phyloP scores from a whole-genome alignment of 2,113 vertebrate genomes.

The Daubentonia madagascariensis region DNA sequence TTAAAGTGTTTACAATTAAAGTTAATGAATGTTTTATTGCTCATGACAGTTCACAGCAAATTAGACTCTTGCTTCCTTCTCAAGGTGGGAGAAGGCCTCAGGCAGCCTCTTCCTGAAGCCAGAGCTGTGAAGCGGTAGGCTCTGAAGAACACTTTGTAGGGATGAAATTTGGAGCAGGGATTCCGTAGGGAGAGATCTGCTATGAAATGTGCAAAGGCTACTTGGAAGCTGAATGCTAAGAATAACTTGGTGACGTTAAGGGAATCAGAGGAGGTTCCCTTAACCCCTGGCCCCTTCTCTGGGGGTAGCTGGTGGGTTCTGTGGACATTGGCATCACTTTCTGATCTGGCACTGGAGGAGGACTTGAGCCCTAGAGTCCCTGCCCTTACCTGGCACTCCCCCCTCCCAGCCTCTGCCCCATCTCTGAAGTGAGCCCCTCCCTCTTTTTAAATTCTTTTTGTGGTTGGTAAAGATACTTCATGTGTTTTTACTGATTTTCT shows the following conservation, averaged over 20 bases:
- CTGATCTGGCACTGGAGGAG: background rate
- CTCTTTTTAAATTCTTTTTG: background rate
- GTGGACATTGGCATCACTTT: background rate
- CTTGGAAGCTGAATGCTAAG: background rate
- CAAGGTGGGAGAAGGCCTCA: slow-evolving; percentile 44
- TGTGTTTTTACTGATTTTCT: background rate
- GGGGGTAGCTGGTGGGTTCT: background rate
- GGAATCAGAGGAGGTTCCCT: background rate
- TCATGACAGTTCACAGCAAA: slow-evolving; percentile 78
- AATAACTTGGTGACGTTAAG: background rate
- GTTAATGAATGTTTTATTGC: slow-evolving; percentile 82
- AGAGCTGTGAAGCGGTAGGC: background rate
- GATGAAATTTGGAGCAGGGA: background rate
- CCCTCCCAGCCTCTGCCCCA: background rate
- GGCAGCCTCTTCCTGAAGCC: slow-evolving; percentile 27
- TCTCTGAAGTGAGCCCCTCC: background rate
- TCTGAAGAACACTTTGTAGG: background rate
- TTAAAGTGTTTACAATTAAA: slow-evolving; percentile 80
- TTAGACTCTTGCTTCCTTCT: slow-evolving; percentile 73
- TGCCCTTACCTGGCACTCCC: background rate
- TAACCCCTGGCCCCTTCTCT: too few relatives aligned
- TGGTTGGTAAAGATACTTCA: background rate
- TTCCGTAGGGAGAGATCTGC: background rate
- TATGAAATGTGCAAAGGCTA: background rate
- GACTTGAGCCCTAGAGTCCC: background rate